phyloP scores from a whole-genome alignment of 2,888 invertebrate species.

The Philereme transversata region DNA sequence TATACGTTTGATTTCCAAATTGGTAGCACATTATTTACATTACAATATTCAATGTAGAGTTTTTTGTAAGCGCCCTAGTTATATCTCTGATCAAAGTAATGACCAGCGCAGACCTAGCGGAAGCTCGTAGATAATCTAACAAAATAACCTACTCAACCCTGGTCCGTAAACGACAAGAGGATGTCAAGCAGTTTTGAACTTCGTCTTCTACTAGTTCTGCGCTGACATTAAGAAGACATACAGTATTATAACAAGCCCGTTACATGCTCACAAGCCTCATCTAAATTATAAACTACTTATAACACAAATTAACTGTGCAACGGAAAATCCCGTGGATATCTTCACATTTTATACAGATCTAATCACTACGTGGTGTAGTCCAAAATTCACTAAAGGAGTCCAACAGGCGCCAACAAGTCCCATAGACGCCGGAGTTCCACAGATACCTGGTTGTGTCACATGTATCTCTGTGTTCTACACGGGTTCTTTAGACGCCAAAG shows the following conservation, averaged over 20 bases:
- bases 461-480: too few species aligned
- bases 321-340: constrained; percentile 14
- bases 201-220: constrained; percentile 1
- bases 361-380: constrained; percentile 27
- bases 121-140: not conserved
- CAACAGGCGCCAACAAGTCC: constrained; percentile 7
- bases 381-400: constrained; percentile 17
- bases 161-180: too few species aligned
- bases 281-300: not conserved
- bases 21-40: too few species aligned
- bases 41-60: too few species aligned
- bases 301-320: constrained; percentile 17
- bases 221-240: not conserved
- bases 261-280: constrained; percentile 9
- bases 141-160: too few species aligned
- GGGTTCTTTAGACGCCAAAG: not conserved
- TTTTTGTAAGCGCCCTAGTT: not conserved
- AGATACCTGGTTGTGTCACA: not conserved
- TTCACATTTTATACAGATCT: constrained; percentile 27
- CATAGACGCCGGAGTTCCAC: not conserved
- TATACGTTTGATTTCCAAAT: too few species aligned
- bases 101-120: not conserved
- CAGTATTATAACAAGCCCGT: constrained; percentile 3
- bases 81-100: not conserved
- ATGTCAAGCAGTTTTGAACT: constrained; percentile 1